phyloP scores from a whole-genome alignment of 2,797 vertebrate genomes.

The Anas capensis region DNA sequence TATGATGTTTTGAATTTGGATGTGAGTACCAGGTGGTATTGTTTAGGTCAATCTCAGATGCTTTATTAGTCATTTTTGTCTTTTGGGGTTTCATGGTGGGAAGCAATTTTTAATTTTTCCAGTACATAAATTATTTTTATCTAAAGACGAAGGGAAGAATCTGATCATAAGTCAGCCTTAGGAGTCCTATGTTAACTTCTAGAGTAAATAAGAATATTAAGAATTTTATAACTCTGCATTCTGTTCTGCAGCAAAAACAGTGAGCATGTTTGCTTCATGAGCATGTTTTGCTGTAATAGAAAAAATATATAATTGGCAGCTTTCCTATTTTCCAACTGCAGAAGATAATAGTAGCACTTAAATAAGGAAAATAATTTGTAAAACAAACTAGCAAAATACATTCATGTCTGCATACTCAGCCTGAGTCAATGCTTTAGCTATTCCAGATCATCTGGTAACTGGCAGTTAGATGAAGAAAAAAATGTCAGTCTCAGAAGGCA shows the following conservation, averaged over 20 bases:
- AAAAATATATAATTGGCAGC: not conserved
- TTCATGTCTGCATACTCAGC: not conserved
- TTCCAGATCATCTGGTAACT: not conserved
- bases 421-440: not conserved
- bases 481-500: not conserved
- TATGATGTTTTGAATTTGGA: not conserved
- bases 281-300: not conserved
- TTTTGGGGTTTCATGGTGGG: not conserved
- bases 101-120: not conserved
- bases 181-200: not conserved
- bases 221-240: not conserved
- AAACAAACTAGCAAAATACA: not conserved
- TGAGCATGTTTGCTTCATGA: not conserved
- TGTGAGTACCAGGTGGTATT: not conserved
- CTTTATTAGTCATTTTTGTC: not conserved
- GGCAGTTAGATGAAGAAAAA: not conserved
- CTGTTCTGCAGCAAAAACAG: not conserved
- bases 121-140: not conserved
- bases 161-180: not conserved
- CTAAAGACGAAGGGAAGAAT: not conserved
- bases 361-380: not conserved
- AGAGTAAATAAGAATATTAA: not conserved
- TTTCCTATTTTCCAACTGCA: not conserved
- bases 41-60: not conserved
- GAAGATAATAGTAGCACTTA: not conserved